Conservation (phyloP, 2,888 invertebrate genomes). For the Tuta absoluta region DNA sequence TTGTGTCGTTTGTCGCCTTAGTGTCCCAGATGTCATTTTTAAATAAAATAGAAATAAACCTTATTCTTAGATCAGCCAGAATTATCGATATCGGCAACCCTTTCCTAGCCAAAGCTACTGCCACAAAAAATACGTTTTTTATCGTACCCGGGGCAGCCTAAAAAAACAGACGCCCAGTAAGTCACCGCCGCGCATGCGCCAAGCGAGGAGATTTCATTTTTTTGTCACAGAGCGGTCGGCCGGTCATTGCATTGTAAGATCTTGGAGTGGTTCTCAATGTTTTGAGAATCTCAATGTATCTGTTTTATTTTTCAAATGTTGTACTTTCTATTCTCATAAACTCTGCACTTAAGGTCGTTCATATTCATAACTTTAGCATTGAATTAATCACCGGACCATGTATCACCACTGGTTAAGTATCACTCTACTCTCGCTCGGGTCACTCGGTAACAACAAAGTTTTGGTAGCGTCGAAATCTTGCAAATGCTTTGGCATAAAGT, state of each 20-base stretch:
- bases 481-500: too few relatives aligned
- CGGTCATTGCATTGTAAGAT: conserved; percentile 57
- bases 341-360: too few relatives aligned
- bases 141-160: conserved; percentile 77
- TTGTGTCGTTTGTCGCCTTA: too few relatives aligned
- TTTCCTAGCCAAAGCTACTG: conserved; percentile 62
- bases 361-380: too few relatives aligned
- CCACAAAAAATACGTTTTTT: conserved; percentile 76
- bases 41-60: too few relatives aligned
- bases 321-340: too few relatives aligned
- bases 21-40: too few relatives aligned
- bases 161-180: conserved; percentile 78
- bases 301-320: neutral
- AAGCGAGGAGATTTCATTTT: conserved; percentile 65
- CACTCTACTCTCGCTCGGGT: too few relatives aligned
- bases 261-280: conserved; percentile 49
- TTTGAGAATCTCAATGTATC: conserved; percentile 23
- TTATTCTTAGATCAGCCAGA: neutral
- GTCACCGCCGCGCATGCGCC: conserved; percentile 63
- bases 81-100: conserved; percentile 37
- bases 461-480: too few relatives aligned
- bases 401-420: too few relatives aligned
- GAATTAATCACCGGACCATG: too few relatives aligned
- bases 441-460: too few relatives aligned
- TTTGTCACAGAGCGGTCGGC: conserved; percentile 70